phyloP scores from a whole-genome alignment of 2,113 vertebrate genomes.

The Asarcornis scutulata region DNA sequence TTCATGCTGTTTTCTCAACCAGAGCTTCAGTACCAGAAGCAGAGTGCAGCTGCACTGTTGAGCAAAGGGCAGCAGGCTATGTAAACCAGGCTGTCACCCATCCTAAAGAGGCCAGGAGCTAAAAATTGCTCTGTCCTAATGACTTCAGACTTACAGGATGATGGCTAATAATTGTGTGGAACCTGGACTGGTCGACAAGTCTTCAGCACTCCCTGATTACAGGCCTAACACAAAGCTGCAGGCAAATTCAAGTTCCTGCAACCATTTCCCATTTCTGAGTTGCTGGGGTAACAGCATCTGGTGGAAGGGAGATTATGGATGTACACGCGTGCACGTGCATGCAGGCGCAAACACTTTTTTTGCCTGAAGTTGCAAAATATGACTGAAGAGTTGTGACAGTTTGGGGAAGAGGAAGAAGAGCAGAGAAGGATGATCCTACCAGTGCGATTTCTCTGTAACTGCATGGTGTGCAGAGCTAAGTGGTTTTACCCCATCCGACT shows the following conservation, averaged over 20 bases:
- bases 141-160: not conserved
- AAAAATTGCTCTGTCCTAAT: not conserved
- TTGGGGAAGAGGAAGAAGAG: not conserved
- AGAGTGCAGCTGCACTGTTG: not conserved
- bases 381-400: not conserved
- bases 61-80: not conserved
- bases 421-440: not conserved
- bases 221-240: conserved; percentile 2
- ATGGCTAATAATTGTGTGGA: not conserved
- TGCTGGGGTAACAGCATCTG: not conserved
- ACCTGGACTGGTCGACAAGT: not conserved
- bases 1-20: not conserved
- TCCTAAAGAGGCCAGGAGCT: not conserved
- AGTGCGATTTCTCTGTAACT: not conserved
- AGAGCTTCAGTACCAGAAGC: not conserved
- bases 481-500: not conserved
- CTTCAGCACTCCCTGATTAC: not conserved
- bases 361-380: not conserved
- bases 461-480: not conserved
- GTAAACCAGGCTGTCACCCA: not conserved
- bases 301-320: not conserved
- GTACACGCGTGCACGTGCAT: too few relatives aligned
- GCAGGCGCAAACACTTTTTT: not conserved
- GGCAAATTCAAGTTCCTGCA: not conserved
- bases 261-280: not conserved